A percentile compares a stretch with the other conserved stretches of the same genome.
Evolutionary conservation across 2,888 invertebrate species (phyloP).

Genomic region (Macropis europaea): DNA sequence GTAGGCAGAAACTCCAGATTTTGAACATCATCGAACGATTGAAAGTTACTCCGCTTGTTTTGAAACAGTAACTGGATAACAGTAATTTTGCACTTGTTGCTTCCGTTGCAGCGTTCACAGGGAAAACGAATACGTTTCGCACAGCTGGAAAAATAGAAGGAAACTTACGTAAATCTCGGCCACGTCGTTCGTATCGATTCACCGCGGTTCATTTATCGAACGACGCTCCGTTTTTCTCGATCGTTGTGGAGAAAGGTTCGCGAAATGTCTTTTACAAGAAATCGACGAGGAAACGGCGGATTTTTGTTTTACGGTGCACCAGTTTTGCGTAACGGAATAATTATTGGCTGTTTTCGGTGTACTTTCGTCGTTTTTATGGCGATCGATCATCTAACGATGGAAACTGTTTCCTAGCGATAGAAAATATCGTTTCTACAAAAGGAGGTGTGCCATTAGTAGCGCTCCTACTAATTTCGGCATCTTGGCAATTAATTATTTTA

Average conservation of each 20-base stretch:
- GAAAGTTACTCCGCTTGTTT: too few species aligned
- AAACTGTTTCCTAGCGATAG: too few species aligned
- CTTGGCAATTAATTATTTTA: too few species aligned
- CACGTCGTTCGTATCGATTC: not conserved
- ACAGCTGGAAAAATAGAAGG: conserved; percentile 11
- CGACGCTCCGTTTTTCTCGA: not conserved
- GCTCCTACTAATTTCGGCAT: too few species aligned
- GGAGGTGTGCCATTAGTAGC: too few species aligned
- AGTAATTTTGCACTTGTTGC: not conserved
- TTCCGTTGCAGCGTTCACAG: not conserved
- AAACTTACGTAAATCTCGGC: conserved; percentile 23
- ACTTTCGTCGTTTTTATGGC: too few species aligned
- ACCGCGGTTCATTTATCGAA: not conserved
- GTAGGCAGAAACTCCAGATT: too few species aligned
- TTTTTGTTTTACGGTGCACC: not conserved
- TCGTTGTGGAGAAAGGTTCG: conserved; percentile 3
- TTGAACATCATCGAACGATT: too few species aligned
- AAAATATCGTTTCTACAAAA: too few species aligned
- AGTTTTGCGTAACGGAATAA: not conserved
- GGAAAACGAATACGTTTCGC: too few species aligned
- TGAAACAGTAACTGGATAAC: conserved; percentile 1
- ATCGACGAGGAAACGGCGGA: conserved; percentile 13
- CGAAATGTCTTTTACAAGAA: conserved; percentile 1
- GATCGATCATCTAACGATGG: too few species aligned
- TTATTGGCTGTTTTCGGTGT: not conserved